These are phyloP conservation scores for Armadillidium nasatum DNA, from an alignment of 1,140 invertebrate species.

Conservation along the genomic window DNA sequence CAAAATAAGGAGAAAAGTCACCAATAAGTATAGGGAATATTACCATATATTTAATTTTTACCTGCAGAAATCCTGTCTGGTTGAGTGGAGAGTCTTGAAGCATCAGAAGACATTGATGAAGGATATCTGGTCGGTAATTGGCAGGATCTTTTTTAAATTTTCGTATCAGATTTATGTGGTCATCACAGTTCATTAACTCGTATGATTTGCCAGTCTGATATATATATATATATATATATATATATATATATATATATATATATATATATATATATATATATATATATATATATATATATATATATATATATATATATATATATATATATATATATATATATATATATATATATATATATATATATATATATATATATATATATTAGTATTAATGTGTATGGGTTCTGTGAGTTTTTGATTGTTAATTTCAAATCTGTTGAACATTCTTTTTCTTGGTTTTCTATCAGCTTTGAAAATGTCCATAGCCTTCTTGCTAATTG, in stretches of 20 bases:
- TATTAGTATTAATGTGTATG: no score
- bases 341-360: no score
- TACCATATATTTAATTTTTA: slow-evolving; percentile 46
- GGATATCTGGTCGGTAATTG: slow-evolving; percentile 85
- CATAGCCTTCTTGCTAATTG: no score
- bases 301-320: neutral
- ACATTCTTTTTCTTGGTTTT: no score
- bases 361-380: no score
- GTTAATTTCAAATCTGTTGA: no score
- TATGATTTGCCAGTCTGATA: slow-evolving; percentile 58
- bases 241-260: slow-evolving; percentile 14
- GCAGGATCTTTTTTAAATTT: slow-evolving; percentile 80
- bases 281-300: slow-evolving; percentile 19
- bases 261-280: slow-evolving; percentile 9
- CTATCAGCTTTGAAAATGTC: no score
- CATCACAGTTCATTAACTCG: slow-evolving; percentile 90
- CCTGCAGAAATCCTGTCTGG: slow-evolving; percentile 74
- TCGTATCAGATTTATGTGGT: slow-evolving; percentile 75
- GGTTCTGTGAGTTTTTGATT: no score
- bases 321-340: no score
- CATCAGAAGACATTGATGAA: slow-evolving; percentile 93
- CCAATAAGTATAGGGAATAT: neutral
- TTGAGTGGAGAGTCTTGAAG: slow-evolving; percentile 94
- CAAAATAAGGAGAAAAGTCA: no score
- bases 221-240: neutral